These are phyloP conservation scores for Cavia porcellus DNA, from an alignment of 2,113 vertebrate species.

Conservation along the genomic window DNA sequence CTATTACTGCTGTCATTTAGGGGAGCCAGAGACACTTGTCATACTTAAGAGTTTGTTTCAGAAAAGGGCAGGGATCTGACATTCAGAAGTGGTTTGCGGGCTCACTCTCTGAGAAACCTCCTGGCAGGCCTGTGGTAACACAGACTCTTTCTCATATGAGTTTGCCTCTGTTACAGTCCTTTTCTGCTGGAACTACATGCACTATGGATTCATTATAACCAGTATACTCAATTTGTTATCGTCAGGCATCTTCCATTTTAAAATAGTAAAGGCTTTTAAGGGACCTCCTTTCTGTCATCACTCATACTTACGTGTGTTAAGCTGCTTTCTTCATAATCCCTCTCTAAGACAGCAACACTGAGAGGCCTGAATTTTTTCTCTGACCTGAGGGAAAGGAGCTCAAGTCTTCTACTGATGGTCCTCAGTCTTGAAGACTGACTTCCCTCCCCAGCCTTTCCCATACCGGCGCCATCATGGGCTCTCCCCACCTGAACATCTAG, in stretches of 20 bases:
- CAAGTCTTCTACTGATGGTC: background rate
- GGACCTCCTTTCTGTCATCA: background rate
- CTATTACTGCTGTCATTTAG: background rate
- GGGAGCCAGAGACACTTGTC: background rate
- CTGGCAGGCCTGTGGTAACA: background rate
- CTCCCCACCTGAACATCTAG: background rate
- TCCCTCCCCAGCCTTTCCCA: background rate
- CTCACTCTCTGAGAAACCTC: slow-evolving; percentile 25
- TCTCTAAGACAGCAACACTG: background rate
- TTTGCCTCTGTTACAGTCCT: background rate
- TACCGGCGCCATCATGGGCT: background rate
- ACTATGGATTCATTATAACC: background rate
- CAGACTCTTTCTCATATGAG: background rate
- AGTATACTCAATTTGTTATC: background rate
- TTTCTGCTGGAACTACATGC: background rate
- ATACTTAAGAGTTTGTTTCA: slow-evolving; percentile 42
- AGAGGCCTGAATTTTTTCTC: background rate
- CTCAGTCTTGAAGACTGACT: background rate
- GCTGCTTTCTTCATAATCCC: background rate
- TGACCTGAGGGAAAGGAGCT: background rate
- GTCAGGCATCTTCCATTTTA: slow-evolving; percentile 48
- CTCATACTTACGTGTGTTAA: background rate
- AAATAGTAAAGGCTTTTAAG: slow-evolving; percentile 47
- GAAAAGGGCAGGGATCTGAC: slow-evolving; percentile 31
- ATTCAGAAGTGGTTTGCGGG: slow-evolving; percentile 5